These are phyloP conservation scores for Microtus oregoni DNA, from an alignment of 2,113 vertebrate species.

Conservation along the genomic window DNA sequence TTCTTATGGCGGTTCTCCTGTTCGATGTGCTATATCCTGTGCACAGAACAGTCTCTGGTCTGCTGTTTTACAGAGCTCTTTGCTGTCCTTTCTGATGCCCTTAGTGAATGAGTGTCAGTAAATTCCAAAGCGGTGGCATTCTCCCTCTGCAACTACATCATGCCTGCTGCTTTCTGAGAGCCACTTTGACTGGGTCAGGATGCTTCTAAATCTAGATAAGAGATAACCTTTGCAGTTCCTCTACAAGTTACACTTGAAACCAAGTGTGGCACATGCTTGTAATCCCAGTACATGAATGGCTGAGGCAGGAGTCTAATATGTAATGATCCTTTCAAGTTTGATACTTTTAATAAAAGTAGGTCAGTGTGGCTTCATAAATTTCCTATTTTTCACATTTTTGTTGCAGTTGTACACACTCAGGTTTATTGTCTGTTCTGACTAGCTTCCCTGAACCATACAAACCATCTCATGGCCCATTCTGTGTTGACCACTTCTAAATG, in stretches of 20 bases:
- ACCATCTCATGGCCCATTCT: not conserved
- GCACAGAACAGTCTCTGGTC: not conserved
- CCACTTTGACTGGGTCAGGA: not conserved
- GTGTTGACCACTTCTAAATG: not conserved
- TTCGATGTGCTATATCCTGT: not conserved
- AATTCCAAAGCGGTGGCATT: not conserved
- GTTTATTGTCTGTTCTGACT: conserved; percentile 28
- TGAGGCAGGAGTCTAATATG: not conserved
- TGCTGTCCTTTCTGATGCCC: not conserved
- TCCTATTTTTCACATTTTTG: not conserved
- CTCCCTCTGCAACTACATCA: not conserved
- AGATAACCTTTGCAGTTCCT: not conserved
- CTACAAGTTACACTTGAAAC: not conserved
- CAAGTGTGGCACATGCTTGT: not conserved
- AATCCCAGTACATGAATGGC: not conserved
- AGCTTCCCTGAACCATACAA: not conserved
- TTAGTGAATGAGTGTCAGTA: not conserved
- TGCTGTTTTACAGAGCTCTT: not conserved
- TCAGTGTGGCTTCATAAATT: not conserved
- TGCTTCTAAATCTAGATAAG: not conserved
- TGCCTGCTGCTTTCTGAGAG: not conserved
- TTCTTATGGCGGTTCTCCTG: not conserved
- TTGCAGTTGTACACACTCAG: not conserved
- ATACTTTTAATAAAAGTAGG: not conserved
- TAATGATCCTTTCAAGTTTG: not conserved